Conservation (phyloP, 2,888 invertebrate genomes). For the Lepidocyrtoides sp. region DNA sequence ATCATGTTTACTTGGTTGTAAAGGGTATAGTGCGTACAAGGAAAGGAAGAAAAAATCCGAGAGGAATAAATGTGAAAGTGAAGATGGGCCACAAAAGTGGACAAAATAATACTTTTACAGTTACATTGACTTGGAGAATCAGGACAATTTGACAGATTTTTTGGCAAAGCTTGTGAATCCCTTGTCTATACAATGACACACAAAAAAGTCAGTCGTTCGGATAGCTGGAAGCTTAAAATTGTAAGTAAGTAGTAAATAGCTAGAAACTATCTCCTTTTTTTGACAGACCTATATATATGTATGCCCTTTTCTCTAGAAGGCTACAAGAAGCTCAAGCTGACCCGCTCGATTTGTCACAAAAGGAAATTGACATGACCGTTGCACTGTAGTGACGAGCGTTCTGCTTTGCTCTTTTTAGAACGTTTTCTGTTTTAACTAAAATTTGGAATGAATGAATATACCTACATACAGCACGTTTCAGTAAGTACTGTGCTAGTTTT, state of each 20-base stretch:
- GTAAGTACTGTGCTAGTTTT: too few species aligned
- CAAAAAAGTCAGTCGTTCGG: conserved; percentile 30
- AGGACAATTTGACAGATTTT: conserved; percentile 67
- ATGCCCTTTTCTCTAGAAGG: conserved; percentile 14
- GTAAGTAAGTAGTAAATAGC: conserved; percentile 32
- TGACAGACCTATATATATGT: background rate
- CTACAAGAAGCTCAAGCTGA: conserved; percentile 58
- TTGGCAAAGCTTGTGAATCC: conserved; percentile 63
- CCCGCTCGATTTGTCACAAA: conserved; percentile 83
- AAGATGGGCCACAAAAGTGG: conserved; percentile 35
- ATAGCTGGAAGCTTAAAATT: conserved; percentile 11
- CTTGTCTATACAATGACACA: background rate
- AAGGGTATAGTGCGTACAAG: background rate
- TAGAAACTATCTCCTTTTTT: background rate
- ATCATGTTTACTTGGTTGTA: background rate
- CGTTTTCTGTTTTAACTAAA: too few species aligned
- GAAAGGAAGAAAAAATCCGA: background rate
- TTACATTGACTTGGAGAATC: background rate
- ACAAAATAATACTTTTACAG: conserved; percentile 46
- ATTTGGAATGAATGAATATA: too few species aligned
- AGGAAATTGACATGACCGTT: conserved; percentile 81
- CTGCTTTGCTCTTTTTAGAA: background rate
- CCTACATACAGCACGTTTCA: too few species aligned
- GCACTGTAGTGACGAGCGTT: background rate
- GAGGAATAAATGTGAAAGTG: conserved; percentile 37